A percentile compares a stretch with the other conserved stretches of the same genome.
Conservation (phyloP, 2,797 vertebrate genomes). For the Brachyalestes nurse region DNA sequence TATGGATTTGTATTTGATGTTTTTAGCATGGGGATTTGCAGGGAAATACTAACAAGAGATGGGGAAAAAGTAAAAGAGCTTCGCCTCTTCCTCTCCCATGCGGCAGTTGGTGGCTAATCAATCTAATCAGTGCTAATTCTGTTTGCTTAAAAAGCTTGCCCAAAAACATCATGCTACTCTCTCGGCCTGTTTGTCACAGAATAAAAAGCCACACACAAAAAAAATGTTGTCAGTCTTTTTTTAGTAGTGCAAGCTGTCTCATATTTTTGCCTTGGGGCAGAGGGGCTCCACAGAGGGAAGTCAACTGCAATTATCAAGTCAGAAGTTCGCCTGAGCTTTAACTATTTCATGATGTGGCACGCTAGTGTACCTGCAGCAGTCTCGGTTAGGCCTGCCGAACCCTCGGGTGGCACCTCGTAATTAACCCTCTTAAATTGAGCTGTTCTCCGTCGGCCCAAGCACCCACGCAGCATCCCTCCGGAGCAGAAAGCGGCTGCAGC, state of each 20-base stretch:
- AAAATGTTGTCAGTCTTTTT: slow-evolving; percentile 8
- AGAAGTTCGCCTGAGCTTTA: slow-evolving; percentile 19
- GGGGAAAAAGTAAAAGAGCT: not conserved
- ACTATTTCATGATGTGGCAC: not conserved
- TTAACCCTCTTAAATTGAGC: slow-evolving; percentile 49
- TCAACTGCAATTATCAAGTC: slow-evolving; percentile 39
- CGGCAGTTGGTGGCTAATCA: slow-evolving; percentile 33
- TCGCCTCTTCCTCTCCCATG: not conserved
- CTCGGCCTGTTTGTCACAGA: slow-evolving; percentile 28
- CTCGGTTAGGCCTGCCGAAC: not conserved
- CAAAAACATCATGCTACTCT: slow-evolving; percentile 10
- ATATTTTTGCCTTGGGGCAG: slow-evolving; percentile 20
- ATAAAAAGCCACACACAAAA: not conserved
- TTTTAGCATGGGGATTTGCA: slow-evolving; percentile 7
- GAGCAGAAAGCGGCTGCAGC: slow-evolving; percentile 28
- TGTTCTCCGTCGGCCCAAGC: slow-evolving; percentile 13
- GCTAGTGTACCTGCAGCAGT: slow-evolving; percentile 5
- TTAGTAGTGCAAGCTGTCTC: slow-evolving; percentile 16
- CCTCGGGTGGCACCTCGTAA: slow-evolving; percentile 44
- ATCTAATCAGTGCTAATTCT: slow-evolving; percentile 39
- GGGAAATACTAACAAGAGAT: slow-evolving; percentile 26
- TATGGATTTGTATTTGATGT: slow-evolving; percentile 21
- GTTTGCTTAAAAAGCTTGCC: slow-evolving; percentile 30
- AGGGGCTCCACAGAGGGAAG: not conserved
- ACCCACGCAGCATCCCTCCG: slow-evolving; percentile 32